Evolutionary conservation across 2,888 invertebrate genomes (phyloP).

Genomic region (Caenorhabditis sinica): DNA sequence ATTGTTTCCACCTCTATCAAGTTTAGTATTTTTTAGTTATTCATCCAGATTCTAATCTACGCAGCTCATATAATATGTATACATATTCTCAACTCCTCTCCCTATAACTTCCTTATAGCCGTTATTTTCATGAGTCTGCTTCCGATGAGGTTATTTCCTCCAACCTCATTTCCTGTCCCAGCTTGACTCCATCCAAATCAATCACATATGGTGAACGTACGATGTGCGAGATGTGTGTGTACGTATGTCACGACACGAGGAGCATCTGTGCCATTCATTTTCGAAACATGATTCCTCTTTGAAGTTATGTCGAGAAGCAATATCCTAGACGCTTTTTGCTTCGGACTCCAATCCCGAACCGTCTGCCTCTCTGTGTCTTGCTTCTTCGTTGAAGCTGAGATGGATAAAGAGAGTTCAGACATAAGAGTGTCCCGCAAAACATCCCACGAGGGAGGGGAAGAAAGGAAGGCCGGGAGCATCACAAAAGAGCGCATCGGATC

Average conservation of each 20-base stretch:
- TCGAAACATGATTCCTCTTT: constrained; percentile 57
- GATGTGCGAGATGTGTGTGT: neutral
- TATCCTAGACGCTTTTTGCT: constrained; percentile 57
- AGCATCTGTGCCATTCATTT: constrained; percentile 62
- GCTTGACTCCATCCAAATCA: constrained; percentile 21
- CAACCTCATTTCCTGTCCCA: constrained; percentile 37
- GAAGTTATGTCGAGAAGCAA: constrained; percentile 58
- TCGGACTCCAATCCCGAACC: neutral
- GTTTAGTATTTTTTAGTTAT: too few species aligned
- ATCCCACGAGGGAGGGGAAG: constrained; percentile 53
- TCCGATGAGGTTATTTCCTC: constrained; percentile 23
- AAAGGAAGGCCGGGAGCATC: constrained; percentile 27
- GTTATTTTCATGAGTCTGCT: neutral
- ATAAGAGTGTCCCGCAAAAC: constrained; percentile 62
- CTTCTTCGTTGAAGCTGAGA: constrained; percentile 5
- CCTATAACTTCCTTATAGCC: neutral
- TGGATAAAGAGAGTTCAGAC: constrained; percentile 43
- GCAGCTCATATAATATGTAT: too few species aligned
- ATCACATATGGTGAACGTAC: constrained; percentile 53
- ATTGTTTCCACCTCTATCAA: too few species aligned
- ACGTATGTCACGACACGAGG: constrained; percentile 22
- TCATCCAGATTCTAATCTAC: too few species aligned
- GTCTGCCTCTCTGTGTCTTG: constrained; percentile 4
- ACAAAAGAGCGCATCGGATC: constrained; percentile 25
- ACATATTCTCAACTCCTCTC: neutral